Conservation (phyloP, 2,113 vertebrate species). For the Meles meles region DNA sequence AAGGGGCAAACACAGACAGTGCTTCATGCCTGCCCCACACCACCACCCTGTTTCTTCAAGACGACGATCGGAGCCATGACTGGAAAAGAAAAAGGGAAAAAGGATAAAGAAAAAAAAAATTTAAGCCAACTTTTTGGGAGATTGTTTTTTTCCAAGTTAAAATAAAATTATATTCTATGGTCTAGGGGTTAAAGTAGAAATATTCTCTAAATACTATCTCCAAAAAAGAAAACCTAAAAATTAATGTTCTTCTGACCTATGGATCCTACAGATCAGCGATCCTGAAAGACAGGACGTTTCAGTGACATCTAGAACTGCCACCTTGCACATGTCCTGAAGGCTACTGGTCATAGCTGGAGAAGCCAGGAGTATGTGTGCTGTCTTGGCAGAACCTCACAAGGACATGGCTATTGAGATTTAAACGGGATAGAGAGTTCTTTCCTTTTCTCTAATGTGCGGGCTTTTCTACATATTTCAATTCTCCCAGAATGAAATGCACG, state of each 20-base stretch:
- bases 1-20: neutral
- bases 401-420: neutral
- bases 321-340: neutral
- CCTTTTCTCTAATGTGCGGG: neutral
- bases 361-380: neutral
- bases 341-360: neutral
- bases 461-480: neutral
- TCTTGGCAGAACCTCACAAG: neutral
- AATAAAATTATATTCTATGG: neutral
- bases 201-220: neutral
- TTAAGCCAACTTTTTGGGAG: neutral
- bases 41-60: slow-evolving; percentile 70
- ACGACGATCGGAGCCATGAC: slow-evolving; percentile 82
- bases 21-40: slow-evolving; percentile 41
- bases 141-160: neutral
- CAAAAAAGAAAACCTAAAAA: neutral
- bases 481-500: neutral
- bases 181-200: neutral
- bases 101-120: neutral
- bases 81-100: slow-evolving; percentile 63
- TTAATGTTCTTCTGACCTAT: neutral
- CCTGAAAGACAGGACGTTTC: neutral
- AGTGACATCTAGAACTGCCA: neutral
- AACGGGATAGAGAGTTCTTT: neutral
- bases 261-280: neutral